Evolutionary conservation across 1,140 invertebrate species (phyloP).

Genomic region (Vanessa tameamea): DNA sequence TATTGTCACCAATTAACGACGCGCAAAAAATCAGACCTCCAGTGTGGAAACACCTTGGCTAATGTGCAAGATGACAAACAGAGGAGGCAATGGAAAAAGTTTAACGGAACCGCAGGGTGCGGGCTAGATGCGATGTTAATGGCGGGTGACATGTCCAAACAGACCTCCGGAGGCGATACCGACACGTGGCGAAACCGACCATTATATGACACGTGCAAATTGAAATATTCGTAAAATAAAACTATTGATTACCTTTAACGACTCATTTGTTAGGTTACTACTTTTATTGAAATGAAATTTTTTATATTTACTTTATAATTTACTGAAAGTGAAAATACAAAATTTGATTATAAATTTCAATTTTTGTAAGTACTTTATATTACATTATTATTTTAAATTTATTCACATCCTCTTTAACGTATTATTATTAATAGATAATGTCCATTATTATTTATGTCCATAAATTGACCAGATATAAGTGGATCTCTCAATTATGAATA

Average conservation of each 20-base stretch:
- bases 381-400: too few species aligned
- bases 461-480: too few species aligned
- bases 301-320: too few species aligned
- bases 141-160: slow-evolving; percentile 64
- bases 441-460: too few species aligned
- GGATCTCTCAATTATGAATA: background rate
- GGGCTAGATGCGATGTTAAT: slow-evolving; percentile 42
- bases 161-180: slow-evolving; percentile 52
- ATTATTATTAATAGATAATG: too few species aligned
- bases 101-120: slow-evolving; percentile 64
- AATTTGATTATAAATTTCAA: too few species aligned
- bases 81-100: slow-evolving; percentile 54
- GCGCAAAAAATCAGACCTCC: slow-evolving; percentile 73
- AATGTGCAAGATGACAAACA: slow-evolving; percentile 74
- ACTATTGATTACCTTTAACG: too few species aligned
- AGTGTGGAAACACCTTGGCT: slow-evolving; percentile 70
- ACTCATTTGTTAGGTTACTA: too few species aligned
- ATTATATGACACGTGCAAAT: slow-evolving; percentile 21
- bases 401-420: too few species aligned
- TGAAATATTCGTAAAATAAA: background rate
- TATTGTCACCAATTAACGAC: slow-evolving; percentile 78
- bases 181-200: slow-evolving; percentile 43
- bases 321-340: too few species aligned
- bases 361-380: too few species aligned
- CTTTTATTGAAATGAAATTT: too few species aligned